Evolutionary conservation across 2,113 vertebrate species (phyloP).

Genomic region (Tylochromis polylepis): DNA sequence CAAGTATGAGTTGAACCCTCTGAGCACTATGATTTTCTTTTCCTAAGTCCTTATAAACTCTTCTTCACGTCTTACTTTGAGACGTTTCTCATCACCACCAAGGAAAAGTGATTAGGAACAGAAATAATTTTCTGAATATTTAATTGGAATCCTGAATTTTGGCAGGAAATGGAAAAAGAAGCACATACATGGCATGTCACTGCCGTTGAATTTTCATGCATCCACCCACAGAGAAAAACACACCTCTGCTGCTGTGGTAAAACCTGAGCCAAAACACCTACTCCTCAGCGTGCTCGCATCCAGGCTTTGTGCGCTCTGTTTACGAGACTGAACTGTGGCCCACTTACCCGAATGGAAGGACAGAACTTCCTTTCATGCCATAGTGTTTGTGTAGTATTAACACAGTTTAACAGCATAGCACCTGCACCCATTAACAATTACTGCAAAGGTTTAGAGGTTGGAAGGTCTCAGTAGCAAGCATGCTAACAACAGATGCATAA

Average conservation of each 20-base stretch:
- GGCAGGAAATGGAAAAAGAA: background rate
- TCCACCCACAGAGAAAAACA: background rate
- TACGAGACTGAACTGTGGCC: background rate
- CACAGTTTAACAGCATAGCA: background rate
- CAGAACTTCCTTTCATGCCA: background rate
- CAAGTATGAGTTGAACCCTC: background rate
- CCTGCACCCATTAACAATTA: background rate
- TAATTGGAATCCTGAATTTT: background rate
- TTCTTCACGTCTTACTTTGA: background rate
- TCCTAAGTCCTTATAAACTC: background rate
- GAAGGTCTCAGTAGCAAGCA: background rate
- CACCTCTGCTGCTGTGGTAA: background rate
- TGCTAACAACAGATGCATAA: background rate
- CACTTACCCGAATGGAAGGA: background rate
- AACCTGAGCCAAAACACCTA: background rate
- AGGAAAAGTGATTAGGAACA: background rate
- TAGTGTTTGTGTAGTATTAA: background rate
- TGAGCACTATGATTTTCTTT: background rate
- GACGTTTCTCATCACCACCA: background rate
- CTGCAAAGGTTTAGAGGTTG: background rate
- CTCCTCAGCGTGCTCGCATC: background rate
- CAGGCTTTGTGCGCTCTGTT: background rate
- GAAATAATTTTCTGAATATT: background rate
- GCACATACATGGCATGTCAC: background rate
- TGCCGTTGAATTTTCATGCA: background rate